phyloP scores from a whole-genome alignment of 2,113 vertebrate genomes.

The Ammodytes marinus region DNA sequence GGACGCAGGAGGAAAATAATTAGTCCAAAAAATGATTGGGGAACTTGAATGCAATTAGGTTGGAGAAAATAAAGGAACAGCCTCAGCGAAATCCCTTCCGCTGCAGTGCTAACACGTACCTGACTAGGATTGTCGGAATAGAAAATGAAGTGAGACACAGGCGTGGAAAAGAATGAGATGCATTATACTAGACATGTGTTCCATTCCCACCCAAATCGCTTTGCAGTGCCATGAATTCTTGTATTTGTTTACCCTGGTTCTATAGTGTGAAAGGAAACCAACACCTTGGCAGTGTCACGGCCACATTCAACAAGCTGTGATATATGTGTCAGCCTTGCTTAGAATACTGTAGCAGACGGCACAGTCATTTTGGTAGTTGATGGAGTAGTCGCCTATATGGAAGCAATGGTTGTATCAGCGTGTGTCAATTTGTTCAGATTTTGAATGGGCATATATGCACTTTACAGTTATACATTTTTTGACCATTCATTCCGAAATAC shows the following conservation, averaged over 20 bases:
- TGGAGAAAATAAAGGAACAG: constrained; percentile 10
- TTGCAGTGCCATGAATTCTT: neutral
- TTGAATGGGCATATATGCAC: neutral
- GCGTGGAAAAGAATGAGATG: constrained; percentile 5
- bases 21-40: constrained; percentile 27
- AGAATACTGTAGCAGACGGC: neutral
- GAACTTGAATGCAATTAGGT: constrained; percentile 42
- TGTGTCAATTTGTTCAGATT: neutral
- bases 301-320: constrained; percentile 51
- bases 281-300: constrained; percentile 16
- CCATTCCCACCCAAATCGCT: neutral
- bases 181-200: neutral
- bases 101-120: neutral
- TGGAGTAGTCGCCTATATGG: neutral
- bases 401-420: neutral
- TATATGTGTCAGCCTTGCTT: constrained; percentile 51
- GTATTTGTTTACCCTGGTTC: constrained; percentile 1
- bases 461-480: neutral
- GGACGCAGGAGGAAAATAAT: constrained; percentile 35
- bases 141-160: neutral
- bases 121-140: constrained; percentile 13
- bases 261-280: constrained; percentile 32
- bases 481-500: neutral
- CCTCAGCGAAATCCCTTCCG: constrained; percentile 10
- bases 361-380: constrained; percentile 1